These are phyloP conservation scores for Dendrocincla fuliginosa DNA, from an alignment of 2,797 vertebrate genomes.

Conservation along the genomic window DNA sequence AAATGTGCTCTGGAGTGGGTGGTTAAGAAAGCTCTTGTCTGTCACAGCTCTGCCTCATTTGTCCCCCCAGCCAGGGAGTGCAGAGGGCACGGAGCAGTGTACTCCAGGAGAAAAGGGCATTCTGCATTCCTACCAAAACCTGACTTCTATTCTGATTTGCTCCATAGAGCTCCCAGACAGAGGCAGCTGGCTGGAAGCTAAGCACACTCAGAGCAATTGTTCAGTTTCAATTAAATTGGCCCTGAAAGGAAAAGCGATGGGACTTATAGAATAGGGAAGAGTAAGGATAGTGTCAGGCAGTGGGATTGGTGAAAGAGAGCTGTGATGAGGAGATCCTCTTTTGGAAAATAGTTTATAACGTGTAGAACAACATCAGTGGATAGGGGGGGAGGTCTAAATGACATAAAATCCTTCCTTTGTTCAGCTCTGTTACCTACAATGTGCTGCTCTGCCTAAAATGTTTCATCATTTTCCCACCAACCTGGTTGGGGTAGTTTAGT, in stretches of 20 bases:
- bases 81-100: neutral
- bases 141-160: neutral
- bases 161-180: neutral
- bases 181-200: neutral
- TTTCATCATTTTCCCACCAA: neutral
- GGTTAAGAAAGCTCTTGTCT: neutral
- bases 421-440: neutral
- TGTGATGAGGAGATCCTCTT: neutral
- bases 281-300: neutral
- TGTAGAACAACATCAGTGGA: neutral
- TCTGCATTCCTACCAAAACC: neutral
- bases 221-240: neutral
- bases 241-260: neutral
- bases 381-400: neutral
- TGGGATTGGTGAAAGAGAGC: neutral
- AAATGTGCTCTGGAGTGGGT: neutral
- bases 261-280: neutral
- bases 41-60: neutral
- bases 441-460: neutral
- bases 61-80: accelerated
- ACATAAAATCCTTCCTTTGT: neutral
- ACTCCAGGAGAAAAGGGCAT: neutral
- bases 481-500: neutral
- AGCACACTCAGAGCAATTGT: neutral
- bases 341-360: neutral